These are phyloP conservation scores for Emberiza fucata DNA, from an alignment of 2,113 vertebrate genomes.

Conservation along the genomic window DNA sequence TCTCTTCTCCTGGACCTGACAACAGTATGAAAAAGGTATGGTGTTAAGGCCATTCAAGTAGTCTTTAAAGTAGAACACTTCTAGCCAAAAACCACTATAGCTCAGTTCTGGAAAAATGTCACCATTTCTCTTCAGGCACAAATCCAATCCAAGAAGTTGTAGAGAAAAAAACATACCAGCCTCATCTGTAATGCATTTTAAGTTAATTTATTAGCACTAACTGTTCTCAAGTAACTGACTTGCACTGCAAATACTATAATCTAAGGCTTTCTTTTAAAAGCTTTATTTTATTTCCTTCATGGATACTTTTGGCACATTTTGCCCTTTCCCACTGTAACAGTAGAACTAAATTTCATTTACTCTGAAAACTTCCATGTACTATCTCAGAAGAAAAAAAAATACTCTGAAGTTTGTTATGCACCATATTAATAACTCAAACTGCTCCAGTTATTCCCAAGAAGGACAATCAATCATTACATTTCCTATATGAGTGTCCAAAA, in stretches of 20 bases:
- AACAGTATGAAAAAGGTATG: not conserved
- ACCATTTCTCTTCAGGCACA: not conserved
- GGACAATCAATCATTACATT: not conserved
- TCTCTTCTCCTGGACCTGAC: not conserved
- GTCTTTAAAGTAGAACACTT: not conserved
- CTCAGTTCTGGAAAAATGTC: not conserved
- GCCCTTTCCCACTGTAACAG: not conserved
- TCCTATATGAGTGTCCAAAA: not conserved
- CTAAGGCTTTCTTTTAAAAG: not conserved
- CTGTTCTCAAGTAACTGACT: conserved; percentile 14
- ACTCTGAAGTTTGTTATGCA: not conserved
- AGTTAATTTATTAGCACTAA: conserved; percentile 20
- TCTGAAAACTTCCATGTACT: not conserved
- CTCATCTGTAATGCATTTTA: not conserved
- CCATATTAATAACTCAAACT: not conserved
- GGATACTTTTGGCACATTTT: not conserved
- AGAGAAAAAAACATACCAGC: not conserved
- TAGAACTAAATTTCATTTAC: not conserved
- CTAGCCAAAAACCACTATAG: not conserved
- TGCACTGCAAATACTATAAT: not conserved
- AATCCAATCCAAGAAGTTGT: not conserved
- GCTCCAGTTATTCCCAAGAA: not conserved
- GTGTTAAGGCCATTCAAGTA: not conserved
- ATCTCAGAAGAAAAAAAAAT: not conserved
- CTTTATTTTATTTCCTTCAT: conserved; percentile 2